Conservation (phyloP, 2,888 invertebrate genomes). For the Rhaphigaster nebulosa region DNA sequence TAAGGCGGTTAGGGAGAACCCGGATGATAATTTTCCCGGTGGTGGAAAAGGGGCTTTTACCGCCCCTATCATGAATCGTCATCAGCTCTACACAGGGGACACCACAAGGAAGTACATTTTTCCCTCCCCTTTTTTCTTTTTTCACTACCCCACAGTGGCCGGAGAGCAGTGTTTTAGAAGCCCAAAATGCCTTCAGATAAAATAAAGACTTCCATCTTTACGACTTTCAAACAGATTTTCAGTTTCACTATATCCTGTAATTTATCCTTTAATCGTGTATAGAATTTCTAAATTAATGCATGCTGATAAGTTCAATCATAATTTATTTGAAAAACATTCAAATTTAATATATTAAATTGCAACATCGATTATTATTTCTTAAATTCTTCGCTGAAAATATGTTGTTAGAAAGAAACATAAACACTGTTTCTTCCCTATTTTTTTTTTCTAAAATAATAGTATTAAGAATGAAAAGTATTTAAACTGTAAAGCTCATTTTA, state of each 20-base stretch:
- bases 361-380: too few relatives aligned
- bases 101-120: conserved; percentile 44
- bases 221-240: conserved; percentile 16
- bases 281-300: not conserved
- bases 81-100: conserved; percentile 44
- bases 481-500: too few relatives aligned
- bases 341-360: too few relatives aligned
- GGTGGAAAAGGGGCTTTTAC: conserved; percentile 43
- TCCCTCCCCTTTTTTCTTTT: not conserved
- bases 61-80: conserved; percentile 49
- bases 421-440: too few relatives aligned
- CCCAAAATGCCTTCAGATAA: conserved; percentile 19
- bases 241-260: not conserved
- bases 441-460: too few relatives aligned
- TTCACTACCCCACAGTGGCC: conserved; percentile 29
- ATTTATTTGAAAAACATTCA: too few relatives aligned
- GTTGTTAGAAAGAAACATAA: too few relatives aligned
- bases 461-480: too few relatives aligned
- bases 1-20: conserved; percentile 42
- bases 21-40: conserved; percentile 41
- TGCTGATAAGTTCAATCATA: too few relatives aligned
- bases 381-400: too few relatives aligned
- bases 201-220: conserved; percentile 21
- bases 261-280: not conserved
- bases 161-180: conserved; percentile 20